Evolutionary conservation across 2,113 vertebrate genomes (phyloP), one percentile per base, ranked within the genome.

Genomic region (Odocoileus virginianus): DNA sequence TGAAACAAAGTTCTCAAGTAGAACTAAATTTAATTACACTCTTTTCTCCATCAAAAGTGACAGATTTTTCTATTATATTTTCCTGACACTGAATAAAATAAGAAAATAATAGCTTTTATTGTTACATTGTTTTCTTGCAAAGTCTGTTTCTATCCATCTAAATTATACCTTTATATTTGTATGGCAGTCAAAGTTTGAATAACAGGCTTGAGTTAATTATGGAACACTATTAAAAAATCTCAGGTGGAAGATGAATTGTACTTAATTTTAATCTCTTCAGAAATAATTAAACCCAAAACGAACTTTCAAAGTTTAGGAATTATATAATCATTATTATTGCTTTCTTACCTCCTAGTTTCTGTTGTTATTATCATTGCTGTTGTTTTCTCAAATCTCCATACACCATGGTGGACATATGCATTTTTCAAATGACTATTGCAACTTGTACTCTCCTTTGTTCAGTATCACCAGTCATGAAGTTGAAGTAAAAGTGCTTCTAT

Each of bases 11-110:
- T 54, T 89, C 81, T 96, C 71, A 92, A 95, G 84, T 89, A 95
- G 94, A 27, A 96, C 61, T 97, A 95, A 96, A 97, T 94, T 97
- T 97, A 96, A 98, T 98, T 97, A 97, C 84, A 97, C 58, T 96
- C 61, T 85, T 57, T 88, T 97, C 97, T 96, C 84, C 79, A 96
- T 98, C 90, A 96, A 97, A 97, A 97, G 84, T 96, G 95, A 94
- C 95, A 98, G 78, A 67, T 82, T 98, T 97, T 96, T 96, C 83
- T 81, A 87, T 96, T 97, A 85, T 89, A 92, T 87, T 95, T 96
- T 93, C 43, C 95, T 96, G 74, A 78, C 86, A 81, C 25, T 91
- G 93, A 97, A 74, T 82, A 84, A 93, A 97, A 84, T 47, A 89
- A 47, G 60, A 92, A 86, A 58, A 89, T 88, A 94, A 97, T 74